Evolutionary conservation across 2,113 vertebrate genomes (phyloP).

Genomic region (Gymnobelideus leadbeateri): DNA sequence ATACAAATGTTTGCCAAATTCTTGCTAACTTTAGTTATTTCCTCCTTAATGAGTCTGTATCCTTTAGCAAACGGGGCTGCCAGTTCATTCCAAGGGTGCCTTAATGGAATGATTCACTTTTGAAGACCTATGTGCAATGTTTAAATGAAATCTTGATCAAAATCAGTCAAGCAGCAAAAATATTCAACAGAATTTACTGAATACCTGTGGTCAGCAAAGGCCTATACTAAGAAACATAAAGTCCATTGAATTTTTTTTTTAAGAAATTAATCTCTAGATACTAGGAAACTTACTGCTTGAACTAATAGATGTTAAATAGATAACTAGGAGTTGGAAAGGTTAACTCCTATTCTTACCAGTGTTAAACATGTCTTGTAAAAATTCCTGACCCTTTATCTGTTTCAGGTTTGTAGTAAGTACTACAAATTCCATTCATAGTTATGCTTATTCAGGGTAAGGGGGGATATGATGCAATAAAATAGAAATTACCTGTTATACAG

Average conservation of each 20-base stretch:
- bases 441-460: neutral
- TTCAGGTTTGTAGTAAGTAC: neutral
- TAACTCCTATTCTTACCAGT: neutral
- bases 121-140: constrained; percentile 8
- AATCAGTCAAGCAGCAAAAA: neutral
- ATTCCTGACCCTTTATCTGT: neutral
- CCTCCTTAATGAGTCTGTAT: constrained; percentile 43
- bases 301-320: neutral
- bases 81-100: constrained; percentile 15
- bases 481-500: neutral
- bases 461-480: neutral
- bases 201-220: neutral
- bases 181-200: constrained; percentile 6
- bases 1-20: constrained; percentile 44
- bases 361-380: neutral
- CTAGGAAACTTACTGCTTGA: neutral
- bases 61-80: neutral
- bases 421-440: neutral
- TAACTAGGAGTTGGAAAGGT: neutral
- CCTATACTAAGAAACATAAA: neutral
- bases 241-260: neutral
- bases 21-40: constrained; percentile 47
- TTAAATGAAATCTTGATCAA: constrained; percentile 35
- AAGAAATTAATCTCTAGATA: constrained; percentile 28
- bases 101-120: constrained; percentile 22